These are phyloP conservation scores for Allacma fusca DNA, from an alignment of 2,888 invertebrate species.

Conservation along the genomic window DNA sequence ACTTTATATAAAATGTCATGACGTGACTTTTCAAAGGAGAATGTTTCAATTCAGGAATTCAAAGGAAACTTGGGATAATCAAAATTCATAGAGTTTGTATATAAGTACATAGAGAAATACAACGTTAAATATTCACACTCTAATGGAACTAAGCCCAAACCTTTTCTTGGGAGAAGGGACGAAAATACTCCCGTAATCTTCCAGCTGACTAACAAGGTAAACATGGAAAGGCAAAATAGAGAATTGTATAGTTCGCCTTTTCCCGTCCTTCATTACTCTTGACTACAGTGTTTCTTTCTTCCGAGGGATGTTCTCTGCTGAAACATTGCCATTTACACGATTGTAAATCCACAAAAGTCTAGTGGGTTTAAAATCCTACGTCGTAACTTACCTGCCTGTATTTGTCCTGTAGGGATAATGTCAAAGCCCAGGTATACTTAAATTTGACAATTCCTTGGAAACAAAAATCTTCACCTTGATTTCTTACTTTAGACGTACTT, in stretches of 20 bases:
- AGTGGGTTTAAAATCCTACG: background rate
- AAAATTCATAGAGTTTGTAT: background rate
- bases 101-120: background rate
- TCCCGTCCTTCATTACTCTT: too few relatives aligned
- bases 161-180: too few relatives aligned
- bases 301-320: background rate
- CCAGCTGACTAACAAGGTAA: too few relatives aligned
- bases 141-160: too few relatives aligned
- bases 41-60: background rate
- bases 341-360: background rate
- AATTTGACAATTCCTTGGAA: too few relatives aligned
- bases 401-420: background rate
- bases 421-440: too few relatives aligned
- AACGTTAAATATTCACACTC: too few relatives aligned
- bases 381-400: background rate
- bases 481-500: too few relatives aligned
- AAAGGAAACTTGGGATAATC: constrained; percentile 5
- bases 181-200: too few relatives aligned
- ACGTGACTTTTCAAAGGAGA: constrained; percentile 38
- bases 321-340: background rate
- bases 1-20: constrained; percentile 40
- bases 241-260: too few relatives aligned
- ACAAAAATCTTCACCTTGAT: too few relatives aligned
- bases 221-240: too few relatives aligned
- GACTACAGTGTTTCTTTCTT: background rate